Evolutionary conservation across 2,888 invertebrate species (phyloP).

Genomic region (Ypsolopha scabrella): DNA sequence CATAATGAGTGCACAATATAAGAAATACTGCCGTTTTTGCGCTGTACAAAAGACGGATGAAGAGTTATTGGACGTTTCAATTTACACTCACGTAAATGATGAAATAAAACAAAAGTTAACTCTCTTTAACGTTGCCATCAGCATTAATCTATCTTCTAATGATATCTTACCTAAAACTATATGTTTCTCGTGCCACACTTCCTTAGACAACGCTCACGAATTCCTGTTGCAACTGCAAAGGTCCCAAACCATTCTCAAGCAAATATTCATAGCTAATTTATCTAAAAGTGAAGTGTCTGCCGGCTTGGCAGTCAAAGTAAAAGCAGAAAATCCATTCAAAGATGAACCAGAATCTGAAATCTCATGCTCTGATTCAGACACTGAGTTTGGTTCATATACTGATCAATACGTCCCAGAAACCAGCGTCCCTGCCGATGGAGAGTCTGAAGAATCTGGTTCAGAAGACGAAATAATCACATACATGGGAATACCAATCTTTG

Average conservation of each 20-base stretch:
- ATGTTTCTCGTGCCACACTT: slow-evolving; percentile 11
- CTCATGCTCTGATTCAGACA: background rate
- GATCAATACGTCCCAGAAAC: too few species aligned
- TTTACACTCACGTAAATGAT: background rate
- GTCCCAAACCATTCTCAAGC: background rate
- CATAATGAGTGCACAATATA: too few species aligned
- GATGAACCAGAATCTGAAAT: background rate
- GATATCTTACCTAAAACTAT: slow-evolving; percentile 12
- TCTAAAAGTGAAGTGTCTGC: background rate
- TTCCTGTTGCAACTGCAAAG: slow-evolving; percentile 7
- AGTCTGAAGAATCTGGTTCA: background rate
- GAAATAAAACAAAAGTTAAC: background rate
- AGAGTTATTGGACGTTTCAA: background rate
- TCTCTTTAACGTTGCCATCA: slow-evolving; percentile 1
- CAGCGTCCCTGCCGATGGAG: background rate
- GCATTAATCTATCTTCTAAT: slow-evolving; percentile 7
- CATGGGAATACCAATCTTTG: background rate
- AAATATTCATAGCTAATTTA: background rate
- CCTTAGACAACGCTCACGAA: slow-evolving; percentile 9
- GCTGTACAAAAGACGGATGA: slow-evolving; percentile 6
- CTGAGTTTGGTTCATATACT: too few species aligned
- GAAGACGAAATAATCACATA: background rate
- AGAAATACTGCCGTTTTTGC: slow-evolving; percentile 7
- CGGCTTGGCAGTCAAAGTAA: background rate
- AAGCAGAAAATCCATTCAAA: background rate